Evolutionary conservation across 2,888 invertebrate species (phyloP), one percentile per base, ranked within the genome.

Genomic region (Ptychoptera albimana): DNA sequence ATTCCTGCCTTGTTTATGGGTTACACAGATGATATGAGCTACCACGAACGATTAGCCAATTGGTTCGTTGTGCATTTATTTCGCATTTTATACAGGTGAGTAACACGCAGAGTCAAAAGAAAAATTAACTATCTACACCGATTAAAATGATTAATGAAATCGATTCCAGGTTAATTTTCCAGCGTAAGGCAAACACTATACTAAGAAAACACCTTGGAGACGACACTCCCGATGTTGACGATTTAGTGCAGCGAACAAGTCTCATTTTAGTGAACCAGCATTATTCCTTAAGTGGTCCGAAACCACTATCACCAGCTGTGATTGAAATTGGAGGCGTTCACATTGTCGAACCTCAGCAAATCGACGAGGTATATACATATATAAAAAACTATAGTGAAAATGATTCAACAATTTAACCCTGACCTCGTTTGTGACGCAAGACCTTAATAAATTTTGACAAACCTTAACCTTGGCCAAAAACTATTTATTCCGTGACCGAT

Each of bases 291-390:
- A 59, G 60, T 44, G 67, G 66, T 3, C 54, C 66, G 1, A 57
- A 57, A 37, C 58, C 66, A n/a, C 49, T 55, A 15, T 57, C 60
- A 1, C 56, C 61, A 1, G 59, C 59, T 34, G 51, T 69, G 6
- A 49, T 70, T 34, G 67, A 70, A 54, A 54, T 70, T 41, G 69
- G 66, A 11, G 70, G 70, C 4, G 53, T 68, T 40, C 68, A 69
- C 46, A 50, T 57, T 12, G 48, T 43, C 37, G 44, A 40, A 2
- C 11, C 41, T 23, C 23, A 23, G 23, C 23, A 23, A 23, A 23
- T 23, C 7, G 23, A 23, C 23, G 23, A 23, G 23, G 23, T 23
- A 23, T n/a, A n/a, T n/a, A n/a, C n/a, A n/a, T n/a, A n/a, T n/a
- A n/a, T n/a, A n/a, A n/a, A n/a, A n/a, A n/a, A n/a, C n/a, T n/a